Base-by-base conservation (phyloP, 2,888 invertebrate species). In the Leptarthrus brevirostris region DNA sequence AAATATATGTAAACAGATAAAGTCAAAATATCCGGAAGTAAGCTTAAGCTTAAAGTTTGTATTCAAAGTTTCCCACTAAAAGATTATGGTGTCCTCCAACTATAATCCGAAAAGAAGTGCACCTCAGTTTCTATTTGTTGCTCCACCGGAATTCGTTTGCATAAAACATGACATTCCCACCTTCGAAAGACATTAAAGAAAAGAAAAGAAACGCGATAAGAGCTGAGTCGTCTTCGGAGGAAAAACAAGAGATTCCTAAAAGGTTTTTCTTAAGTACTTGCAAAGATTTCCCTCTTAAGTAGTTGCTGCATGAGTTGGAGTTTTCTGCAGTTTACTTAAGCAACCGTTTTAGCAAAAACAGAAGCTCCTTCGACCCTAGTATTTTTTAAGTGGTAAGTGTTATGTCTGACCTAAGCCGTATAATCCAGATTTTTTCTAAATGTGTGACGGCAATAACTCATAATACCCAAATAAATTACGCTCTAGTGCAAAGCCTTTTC, bases 121-220 rank as follows among this genome's bases (percentile, higher is more conserved):
- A 58, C 36, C 58, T 10, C 18, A 66, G 47, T 24, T 47, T 40
- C 64, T 14, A 66, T 66, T 66, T 66, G 64, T 66, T 66, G 64
- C 64, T 47, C 34, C 58, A n/a, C 52, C 18, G 8, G 10, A 16
- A 66, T 36, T 47, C 26, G 22, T 40, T 66, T 66, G 64, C 64
- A 66, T 66, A 66, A 66, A 47, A 66, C 64, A 66, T 66, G 64
- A 66, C 47, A 47, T 47, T 66, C 47, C 26, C 64, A 66, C 44
- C 47, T 22, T 24, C 26, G 24, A 18, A 10, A 14, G 22, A 26
- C 47, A 22, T 66, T 66, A 47, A 20, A 66, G 64, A 24, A 20
- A 47, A 16, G 18, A 52, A 20, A 16, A 10, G 47, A 47, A 66
- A 47, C 24, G 24, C 22, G 34, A 20, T 24, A 66, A 6, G 24